These are phyloP conservation scores for Protonibea diacanthus DNA, from an alignment of 2,797 vertebrate species.

Conservation along the genomic window DNA sequence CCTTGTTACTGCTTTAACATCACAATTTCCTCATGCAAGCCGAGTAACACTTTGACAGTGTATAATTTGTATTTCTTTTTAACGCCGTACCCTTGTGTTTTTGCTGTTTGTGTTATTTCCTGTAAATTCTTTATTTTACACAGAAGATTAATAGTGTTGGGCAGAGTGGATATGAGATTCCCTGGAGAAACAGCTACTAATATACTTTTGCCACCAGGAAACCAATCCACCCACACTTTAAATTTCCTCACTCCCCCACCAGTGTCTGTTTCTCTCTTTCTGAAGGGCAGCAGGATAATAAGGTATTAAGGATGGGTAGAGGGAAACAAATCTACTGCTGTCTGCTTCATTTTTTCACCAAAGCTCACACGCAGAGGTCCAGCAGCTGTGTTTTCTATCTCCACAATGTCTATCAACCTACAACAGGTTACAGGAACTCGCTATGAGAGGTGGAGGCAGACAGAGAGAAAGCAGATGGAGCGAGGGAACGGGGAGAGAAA, in stretches of 20 bases:
- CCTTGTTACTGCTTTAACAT: slow-evolving; percentile 14
- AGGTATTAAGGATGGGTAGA: slow-evolving; percentile 52
- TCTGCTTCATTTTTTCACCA: slow-evolving; percentile 34
- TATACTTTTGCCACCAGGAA: slow-evolving; percentile 57
- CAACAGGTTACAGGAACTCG: slow-evolving; percentile 16
- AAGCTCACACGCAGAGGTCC: slow-evolving; percentile 49
- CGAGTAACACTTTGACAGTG: slow-evolving; percentile 14
- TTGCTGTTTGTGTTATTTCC: slow-evolving; percentile 38
- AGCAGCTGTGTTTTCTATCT: slow-evolving; percentile 48
- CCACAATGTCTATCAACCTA: slow-evolving; percentile 38
- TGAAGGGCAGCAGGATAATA: slow-evolving; percentile 68
- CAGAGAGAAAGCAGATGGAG: slow-evolving; percentile 5
- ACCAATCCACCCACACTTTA: slow-evolving; percentile 60
- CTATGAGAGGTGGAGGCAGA: slow-evolving; percentile 28
- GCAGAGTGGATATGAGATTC: slow-evolving; percentile 51
- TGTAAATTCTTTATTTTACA: slow-evolving; percentile 31
- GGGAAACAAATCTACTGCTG: slow-evolving; percentile 61
- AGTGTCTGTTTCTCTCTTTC: slow-evolving; percentile 22
- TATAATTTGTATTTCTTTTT: slow-evolving; percentile 3
- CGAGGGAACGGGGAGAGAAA: slow-evolving; percentile 7
- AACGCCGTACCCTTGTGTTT: slow-evolving; percentile 1
- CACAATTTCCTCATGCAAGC: slow-evolving; percentile 6
- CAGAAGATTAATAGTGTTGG: slow-evolving; percentile 38
- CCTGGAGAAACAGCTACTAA: slow-evolving; percentile 54
- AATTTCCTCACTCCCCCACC: slow-evolving; percentile 38